Percentiles rank a stretch among this genome's conserved stretches.
Conservation (phyloP, 2,888 invertebrate genomes). For the Conus canariensis region DNA sequence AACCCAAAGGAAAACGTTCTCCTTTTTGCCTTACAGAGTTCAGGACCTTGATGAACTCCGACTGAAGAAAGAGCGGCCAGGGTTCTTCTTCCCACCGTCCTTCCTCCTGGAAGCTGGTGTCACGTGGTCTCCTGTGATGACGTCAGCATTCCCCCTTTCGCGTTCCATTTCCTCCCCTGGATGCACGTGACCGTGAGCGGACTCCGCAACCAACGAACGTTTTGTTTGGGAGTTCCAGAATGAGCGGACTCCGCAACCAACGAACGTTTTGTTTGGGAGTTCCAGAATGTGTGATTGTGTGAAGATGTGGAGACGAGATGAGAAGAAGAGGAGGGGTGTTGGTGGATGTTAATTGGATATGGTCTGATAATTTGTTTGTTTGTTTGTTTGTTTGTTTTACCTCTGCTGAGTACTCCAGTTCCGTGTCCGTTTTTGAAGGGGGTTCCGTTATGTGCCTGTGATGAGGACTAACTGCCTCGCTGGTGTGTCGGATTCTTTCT, state of each 20-base stretch:
- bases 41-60: slow-evolving; percentile 94
- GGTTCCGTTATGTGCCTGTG: background rate
- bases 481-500: background rate
- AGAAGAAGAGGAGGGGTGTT: too few relatives aligned
- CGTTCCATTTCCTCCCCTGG: background rate
- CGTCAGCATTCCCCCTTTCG: background rate
- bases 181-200: background rate
- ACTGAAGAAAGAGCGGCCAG: background rate
- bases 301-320: background rate
- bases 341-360: background rate
- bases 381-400: background rate
- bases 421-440: background rate
- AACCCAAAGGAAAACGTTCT: slow-evolving; percentile 43
- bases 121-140: slow-evolving; percentile 4
- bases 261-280: background rate
- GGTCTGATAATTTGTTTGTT: background rate
- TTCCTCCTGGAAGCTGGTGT: slow-evolving; percentile 10
- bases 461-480: too few relatives aligned
- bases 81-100: background rate
- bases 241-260: background rate
- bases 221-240: background rate
- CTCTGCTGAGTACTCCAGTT: background rate
- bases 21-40: slow-evolving; percentile 85
- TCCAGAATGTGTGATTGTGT: background rate
- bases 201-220: background rate